Conservation (phyloP, 2,888 invertebrate genomes). For the Liopterus haemorrhoidalis region DNA sequence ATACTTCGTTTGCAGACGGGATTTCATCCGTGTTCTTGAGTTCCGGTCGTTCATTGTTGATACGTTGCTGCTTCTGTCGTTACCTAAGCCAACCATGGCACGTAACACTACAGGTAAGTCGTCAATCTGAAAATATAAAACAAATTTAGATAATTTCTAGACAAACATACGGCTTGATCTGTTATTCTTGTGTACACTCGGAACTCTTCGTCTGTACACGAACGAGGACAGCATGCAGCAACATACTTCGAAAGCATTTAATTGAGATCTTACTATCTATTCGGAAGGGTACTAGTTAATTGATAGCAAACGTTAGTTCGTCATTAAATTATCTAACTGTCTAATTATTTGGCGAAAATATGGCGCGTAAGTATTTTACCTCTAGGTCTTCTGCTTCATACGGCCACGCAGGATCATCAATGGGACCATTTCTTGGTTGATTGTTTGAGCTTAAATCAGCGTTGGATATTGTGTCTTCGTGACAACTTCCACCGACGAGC, state of each 20-base stretch:
- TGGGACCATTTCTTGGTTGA: constrained; percentile 38
- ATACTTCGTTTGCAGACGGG: constrained; percentile 54
- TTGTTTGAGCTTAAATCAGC: constrained; percentile 34
- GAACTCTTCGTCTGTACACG: no score
- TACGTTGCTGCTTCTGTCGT: constrained; percentile 36
- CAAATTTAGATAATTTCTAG: constrained; percentile 1
- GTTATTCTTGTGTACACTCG: neutral
- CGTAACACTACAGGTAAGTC: constrained; percentile 72
- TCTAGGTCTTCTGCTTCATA: constrained; percentile 54
- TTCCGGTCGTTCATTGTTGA: constrained; percentile 39
- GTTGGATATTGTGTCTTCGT: constrained; percentile 37
- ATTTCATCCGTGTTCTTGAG: constrained; percentile 54
- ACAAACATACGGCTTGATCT: neutral
- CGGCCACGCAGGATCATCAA: constrained; percentile 51
- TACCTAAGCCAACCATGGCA: constrained; percentile 69
- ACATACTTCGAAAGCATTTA: no score
- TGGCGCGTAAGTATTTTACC: constrained; percentile 30
- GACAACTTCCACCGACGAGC: constrained; percentile 40
- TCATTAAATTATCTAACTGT: no score
- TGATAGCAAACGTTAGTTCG: no score
- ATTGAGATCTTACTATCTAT: no score
- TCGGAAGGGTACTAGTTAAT: no score
- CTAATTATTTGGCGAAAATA: neutral
- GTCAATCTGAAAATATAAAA: constrained; percentile 50
- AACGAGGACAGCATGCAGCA: no score